phyloP scores from a whole-genome alignment of 2,113 vertebrate genomes.

The Antigone vipio region DNA sequence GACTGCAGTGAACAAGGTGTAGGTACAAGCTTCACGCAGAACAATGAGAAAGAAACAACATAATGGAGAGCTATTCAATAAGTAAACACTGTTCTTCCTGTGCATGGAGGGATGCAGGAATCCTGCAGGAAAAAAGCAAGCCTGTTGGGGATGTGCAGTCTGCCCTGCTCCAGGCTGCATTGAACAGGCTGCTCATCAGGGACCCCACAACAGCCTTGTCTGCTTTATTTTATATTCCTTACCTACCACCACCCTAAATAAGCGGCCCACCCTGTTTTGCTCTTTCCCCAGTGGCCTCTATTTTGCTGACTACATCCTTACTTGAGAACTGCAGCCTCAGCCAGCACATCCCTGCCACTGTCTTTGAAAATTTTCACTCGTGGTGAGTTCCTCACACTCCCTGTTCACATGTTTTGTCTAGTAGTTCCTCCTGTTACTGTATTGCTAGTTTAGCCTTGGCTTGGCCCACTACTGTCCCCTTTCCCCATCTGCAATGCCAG shows the following conservation, averaged over 20 bases:
- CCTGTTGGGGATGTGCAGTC: background rate
- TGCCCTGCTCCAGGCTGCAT: background rate
- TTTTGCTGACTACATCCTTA: background rate
- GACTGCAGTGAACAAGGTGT: background rate
- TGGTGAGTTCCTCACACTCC: background rate
- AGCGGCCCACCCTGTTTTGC: background rate
- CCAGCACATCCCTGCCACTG: background rate
- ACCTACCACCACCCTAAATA: background rate
- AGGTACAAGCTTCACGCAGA: background rate
- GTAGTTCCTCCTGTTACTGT: background rate
- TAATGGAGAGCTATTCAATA: background rate
- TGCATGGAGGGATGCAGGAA: background rate
- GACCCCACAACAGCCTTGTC: background rate
- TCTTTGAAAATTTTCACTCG: background rate
- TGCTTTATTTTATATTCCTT: background rate
- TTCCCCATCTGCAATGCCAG: background rate
- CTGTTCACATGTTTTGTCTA: background rate
- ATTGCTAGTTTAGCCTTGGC: background rate
- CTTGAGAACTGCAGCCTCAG: background rate
- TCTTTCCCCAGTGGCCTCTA: background rate
- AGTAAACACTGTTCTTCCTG: background rate
- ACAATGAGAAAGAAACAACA: background rate
- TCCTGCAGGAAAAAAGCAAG: background rate
- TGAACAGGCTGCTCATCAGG: background rate
- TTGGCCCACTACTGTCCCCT: background rate